These are phyloP conservation scores for Arremon brunneinucha DNA, from an alignment of 2,797 vertebrate genomes.

Conservation along the genomic window DNA sequence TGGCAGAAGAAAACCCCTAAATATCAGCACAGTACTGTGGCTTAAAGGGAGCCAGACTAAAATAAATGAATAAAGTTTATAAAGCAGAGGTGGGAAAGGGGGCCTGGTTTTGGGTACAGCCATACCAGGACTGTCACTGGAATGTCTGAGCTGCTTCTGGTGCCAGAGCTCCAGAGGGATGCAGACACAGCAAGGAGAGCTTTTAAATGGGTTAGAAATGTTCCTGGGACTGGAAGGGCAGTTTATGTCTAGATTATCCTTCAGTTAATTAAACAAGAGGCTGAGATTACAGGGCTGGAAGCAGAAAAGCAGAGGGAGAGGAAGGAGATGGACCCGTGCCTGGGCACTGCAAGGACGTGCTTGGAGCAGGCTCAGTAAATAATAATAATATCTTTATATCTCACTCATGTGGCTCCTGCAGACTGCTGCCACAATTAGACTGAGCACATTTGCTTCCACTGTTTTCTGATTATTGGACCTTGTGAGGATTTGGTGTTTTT, in stretches of 20 bases:
- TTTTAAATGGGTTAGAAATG: not conserved
- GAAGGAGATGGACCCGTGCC: not conserved
- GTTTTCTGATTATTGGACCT: not conserved
- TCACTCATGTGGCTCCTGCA: not conserved
- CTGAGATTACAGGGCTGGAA: not conserved
- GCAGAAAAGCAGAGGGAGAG: not conserved
- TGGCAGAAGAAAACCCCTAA: not conserved
- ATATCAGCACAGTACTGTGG: not conserved
- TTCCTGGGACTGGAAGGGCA: not conserved
- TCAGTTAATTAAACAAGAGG: not conserved
- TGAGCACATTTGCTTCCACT: not conserved
- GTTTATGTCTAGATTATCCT: not conserved
- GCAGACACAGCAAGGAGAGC: not conserved
- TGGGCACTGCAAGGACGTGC: not conserved
- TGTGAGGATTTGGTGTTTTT: not conserved
- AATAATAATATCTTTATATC: not conserved
- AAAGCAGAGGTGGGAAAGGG: not conserved
- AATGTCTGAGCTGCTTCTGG: not conserved
- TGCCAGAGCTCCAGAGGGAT: not conserved
- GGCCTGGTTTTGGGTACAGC: not conserved
- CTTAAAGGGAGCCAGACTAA: not conserved
- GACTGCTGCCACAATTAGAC: not conserved
- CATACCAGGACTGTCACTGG: not conserved
- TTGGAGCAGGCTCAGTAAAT: not conserved
- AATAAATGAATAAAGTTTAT: not conserved